A percentile compares a stretch with the other conserved stretches of the same genome.
These are phyloP conservation scores for Fundulus diaphanus DNA, from an alignment of 2,797 vertebrate species.

Conservation along the genomic window DNA sequence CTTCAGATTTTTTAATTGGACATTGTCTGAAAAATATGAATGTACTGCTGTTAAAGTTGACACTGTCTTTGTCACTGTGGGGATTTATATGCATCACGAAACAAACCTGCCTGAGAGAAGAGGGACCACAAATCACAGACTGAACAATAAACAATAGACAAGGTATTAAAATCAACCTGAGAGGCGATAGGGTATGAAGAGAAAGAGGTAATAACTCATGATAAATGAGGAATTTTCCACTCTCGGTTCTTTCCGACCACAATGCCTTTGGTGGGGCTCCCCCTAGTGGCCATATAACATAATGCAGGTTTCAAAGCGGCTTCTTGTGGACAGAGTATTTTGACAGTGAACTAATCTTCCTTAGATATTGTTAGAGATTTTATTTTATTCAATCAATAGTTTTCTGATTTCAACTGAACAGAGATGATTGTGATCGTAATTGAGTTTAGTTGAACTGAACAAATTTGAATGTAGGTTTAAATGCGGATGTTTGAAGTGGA, in stretches of 20 bases:
- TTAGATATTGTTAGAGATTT: neutral
- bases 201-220: neutral
- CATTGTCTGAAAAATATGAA: neutral
- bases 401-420: neutral
- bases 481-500: neutral
- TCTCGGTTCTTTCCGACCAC: neutral
- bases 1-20: neutral
- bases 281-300: neutral
- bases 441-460: neutral
- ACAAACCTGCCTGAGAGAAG: neutral
- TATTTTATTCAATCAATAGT: neutral
- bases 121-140: neutral
- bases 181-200: neutral
- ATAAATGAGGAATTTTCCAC: constrained; percentile 6
- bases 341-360: neutral
- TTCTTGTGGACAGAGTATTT: neutral
- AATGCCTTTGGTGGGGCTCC: neutral
- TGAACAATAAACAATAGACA: constrained; percentile 5
- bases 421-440: neutral
- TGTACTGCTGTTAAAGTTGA: neutral
- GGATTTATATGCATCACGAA: neutral
- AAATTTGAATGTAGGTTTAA: neutral
- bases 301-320: neutral
- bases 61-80: neutral
- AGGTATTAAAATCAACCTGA: neutral